Evolutionary conservation across 2,888 invertebrate species (phyloP), one percentile per base, ranked within the genome.

Genomic region (Caenorhabditis macrosperma): DNA sequence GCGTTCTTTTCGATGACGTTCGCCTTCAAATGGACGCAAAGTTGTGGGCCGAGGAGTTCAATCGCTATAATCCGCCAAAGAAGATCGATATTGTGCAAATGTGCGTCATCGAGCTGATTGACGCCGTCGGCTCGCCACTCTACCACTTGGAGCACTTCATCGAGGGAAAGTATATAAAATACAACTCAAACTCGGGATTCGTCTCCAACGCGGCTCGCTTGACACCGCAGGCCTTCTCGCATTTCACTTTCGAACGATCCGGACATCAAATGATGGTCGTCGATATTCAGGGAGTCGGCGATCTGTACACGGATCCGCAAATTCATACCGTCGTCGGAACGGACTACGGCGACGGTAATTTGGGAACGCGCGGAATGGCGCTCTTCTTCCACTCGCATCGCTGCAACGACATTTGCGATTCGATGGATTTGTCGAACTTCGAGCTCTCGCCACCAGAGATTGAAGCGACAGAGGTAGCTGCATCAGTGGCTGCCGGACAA

Each of bases 11-110:
- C 89, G 92, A 93, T 78, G 93, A 93, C 88, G 93, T 93, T 35
- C 91, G 91, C 74, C 91, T 93, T n/a, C 93, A 93, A 90, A 93
- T 93, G 93, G 93, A 93, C 88, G 93, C 93, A 30, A 93, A 93
- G 86, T 89, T 93, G 50, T 93, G 93, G 93, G 93, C 92, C 10
- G 93, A 93, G 86, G 93, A 93, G 85, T 93, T 91, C 90, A 93
- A 93, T 86, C 87, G 93, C 50, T 93, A 80, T 48, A 75, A 93
- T 86, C 93, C 93, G 46, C 93, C 93, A 7, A 93, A 93, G 87
- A 93, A 93, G 90, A 92, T 93, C 78, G 93, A 93, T 88, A 93
- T 93, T 68, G 92, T 93, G 82, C 93, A 93, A 89, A 92, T 93
- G 92, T 92, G 91, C 75, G 91, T 93, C 22, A 86, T 93, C 59